Conservation (phyloP, 2,113 vertebrate species). For the Castor canadensis region DNA sequence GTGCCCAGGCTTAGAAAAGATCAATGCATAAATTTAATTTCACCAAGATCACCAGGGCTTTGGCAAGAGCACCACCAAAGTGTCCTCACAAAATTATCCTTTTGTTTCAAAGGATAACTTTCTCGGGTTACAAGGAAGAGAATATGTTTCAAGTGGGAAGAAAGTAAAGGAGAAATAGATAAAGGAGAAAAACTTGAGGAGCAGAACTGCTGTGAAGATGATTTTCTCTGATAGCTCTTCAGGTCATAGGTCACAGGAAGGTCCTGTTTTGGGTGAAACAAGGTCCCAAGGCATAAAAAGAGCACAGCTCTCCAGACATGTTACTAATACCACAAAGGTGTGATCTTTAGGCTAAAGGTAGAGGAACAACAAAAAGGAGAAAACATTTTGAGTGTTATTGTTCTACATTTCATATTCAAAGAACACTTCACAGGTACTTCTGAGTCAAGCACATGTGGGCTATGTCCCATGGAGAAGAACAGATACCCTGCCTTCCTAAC, state of each 20-base stretch:
- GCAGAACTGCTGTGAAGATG: neutral
- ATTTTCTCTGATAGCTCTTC: neutral
- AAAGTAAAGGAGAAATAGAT: neutral
- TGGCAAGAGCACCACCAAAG: neutral
- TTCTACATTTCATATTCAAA: neutral
- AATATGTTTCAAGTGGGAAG: neutral
- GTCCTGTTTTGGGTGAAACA: neutral
- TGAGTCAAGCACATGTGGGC: neutral
- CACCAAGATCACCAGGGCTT: neutral
- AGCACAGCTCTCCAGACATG: neutral
- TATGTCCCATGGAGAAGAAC: neutral
- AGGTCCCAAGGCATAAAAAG: neutral
- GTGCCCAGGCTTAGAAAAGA: neutral
- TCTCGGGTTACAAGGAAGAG: neutral
- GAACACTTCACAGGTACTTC: neutral
- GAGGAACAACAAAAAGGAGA: neutral
- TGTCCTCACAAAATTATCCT: neutral
- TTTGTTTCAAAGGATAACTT: too few relatives aligned
- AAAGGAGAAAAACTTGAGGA: neutral
- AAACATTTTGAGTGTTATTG: neutral
- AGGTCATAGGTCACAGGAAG: neutral
- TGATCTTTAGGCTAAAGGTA: neutral
- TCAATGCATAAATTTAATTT: neutral
- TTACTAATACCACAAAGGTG: neutral
- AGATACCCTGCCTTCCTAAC: neutral